Evolutionary conservation across 2,888 invertebrate genomes (phyloP).

Genomic region (Eristalis arbustorum): DNA sequence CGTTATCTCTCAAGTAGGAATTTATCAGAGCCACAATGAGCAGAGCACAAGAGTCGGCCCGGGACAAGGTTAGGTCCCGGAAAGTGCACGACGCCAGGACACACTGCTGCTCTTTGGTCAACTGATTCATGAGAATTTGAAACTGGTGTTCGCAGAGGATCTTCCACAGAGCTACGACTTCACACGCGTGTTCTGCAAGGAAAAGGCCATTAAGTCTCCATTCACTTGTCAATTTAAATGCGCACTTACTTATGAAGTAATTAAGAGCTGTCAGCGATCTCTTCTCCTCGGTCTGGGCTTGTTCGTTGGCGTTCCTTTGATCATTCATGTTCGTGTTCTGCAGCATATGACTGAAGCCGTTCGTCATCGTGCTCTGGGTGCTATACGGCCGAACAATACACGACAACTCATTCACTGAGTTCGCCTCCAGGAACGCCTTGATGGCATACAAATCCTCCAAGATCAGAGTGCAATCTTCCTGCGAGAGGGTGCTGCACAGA

Average conservation of each 20-base stretch:
- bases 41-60: slow-evolving; percentile 84
- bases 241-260: slow-evolving; percentile 84
- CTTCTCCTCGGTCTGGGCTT: slow-evolving; percentile 85
- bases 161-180: slow-evolving; percentile 96
- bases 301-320: slow-evolving; percentile 78
- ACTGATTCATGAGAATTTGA: slow-evolving; percentile 86
- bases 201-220: background rate
- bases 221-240: background rate
- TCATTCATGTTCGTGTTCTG: slow-evolving; percentile 74
- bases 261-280: slow-evolving; percentile 89
- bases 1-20: slow-evolving; percentile 96
- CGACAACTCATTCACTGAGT: slow-evolving; percentile 81
- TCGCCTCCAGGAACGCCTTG: slow-evolving; percentile 87
- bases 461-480: slow-evolving; percentile 87
- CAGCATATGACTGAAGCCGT: slow-evolving; percentile 73
- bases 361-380: slow-evolving; percentile 73
- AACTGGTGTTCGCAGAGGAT: slow-evolving; percentile 96
- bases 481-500: slow-evolving; percentile 85
- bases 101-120: slow-evolving; percentile 85
- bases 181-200: slow-evolving; percentile 85
- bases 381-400: slow-evolving; percentile 74
- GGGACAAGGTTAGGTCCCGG: slow-evolving; percentile 81
- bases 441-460: slow-evolving; percentile 88
- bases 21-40: slow-evolving; percentile 93
- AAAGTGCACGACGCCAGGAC: slow-evolving; percentile 84